These are phyloP conservation scores for Trichomycterus rosablanca DNA, from an alignment of 2,113 vertebrate species.

Conservation along the genomic window DNA sequence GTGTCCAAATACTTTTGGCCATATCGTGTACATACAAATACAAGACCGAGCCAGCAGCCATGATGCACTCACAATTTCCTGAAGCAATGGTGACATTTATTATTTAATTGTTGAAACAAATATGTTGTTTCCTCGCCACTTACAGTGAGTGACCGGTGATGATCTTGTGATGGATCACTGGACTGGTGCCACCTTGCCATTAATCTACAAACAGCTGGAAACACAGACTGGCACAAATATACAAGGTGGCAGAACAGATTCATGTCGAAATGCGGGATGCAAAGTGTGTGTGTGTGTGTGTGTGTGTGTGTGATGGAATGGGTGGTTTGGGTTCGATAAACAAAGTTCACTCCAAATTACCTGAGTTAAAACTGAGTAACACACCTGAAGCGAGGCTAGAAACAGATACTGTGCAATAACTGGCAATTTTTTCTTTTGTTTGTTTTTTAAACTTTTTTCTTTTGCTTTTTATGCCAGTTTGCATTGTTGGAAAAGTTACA, in stretches of 20 bases:
- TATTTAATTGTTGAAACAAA: background rate
- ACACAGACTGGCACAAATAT: constrained; percentile 27
- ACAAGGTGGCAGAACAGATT: constrained; percentile 24
- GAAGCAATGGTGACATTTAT: background rate
- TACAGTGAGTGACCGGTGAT: too few relatives aligned
- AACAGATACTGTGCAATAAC: constrained; percentile 78
- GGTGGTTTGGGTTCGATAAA: constrained; percentile 51
- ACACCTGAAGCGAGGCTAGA: constrained; percentile 88
- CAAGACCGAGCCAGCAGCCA: background rate
- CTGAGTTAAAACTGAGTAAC: constrained; percentile 97
- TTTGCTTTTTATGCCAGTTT: too few relatives aligned
- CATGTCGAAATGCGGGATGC: constrained; percentile 1
- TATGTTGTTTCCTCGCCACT: background rate
- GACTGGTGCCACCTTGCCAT: too few relatives aligned
- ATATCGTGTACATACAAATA: too few relatives aligned
- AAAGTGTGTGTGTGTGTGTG: constrained; percentile 18
- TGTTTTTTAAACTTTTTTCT: too few relatives aligned
- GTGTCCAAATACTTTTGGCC: too few relatives aligned
- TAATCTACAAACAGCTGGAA: too few relatives aligned
- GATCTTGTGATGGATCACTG: too few relatives aligned
- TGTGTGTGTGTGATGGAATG: too few relatives aligned
- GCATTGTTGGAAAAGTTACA: too few relatives aligned
- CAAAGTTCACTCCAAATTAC: constrained; percentile 86
- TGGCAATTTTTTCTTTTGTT: constrained; percentile 56
- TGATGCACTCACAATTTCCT: background rate